Conservation (phyloP, 2,113 vertebrate genomes). For the Alces alces region DNA sequence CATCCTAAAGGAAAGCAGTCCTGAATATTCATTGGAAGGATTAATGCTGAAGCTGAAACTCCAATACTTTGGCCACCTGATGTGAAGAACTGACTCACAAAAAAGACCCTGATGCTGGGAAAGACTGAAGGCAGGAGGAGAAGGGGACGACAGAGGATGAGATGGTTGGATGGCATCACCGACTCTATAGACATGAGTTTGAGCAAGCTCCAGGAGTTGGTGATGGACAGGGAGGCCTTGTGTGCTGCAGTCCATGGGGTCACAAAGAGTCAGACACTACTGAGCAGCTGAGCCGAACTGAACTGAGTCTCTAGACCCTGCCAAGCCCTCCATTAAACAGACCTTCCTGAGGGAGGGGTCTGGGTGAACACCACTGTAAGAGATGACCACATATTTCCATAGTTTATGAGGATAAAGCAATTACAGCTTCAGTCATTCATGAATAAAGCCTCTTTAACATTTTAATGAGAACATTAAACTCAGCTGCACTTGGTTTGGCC, state of each 20-base stretch:
- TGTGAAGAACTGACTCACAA: background rate
- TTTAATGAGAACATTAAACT: slow-evolving; percentile 73
- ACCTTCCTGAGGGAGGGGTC: background rate
- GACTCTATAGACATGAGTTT: background rate
- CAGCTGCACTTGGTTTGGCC: slow-evolving; percentile 45
- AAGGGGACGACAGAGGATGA: background rate
- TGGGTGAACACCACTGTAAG: background rate
- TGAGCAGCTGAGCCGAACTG: background rate
- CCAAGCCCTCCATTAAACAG: background rate
- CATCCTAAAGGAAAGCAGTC: background rate
- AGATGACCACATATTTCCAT: slow-evolving; percentile 29
- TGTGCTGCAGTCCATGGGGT: background rate
- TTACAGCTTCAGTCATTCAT: slow-evolving; percentile 7
- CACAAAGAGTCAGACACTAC: background rate
- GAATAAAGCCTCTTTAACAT: slow-evolving; percentile 70
- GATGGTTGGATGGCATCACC: background rate
- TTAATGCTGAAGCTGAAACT: background rate
- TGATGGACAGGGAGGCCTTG: background rate
- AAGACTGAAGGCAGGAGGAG: background rate
- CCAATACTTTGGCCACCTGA: background rate
- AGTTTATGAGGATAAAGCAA: slow-evolving; percentile 57
- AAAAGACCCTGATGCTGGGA: background rate
- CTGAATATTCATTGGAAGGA: background rate
- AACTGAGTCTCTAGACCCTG: background rate
- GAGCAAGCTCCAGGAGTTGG: background rate